A percentile compares a stretch with the other conserved stretches of the same genome.
These are phyloP conservation scores for Mus spretus DNA, from an alignment of 2,797 vertebrate genomes.

Conservation along the genomic window DNA sequence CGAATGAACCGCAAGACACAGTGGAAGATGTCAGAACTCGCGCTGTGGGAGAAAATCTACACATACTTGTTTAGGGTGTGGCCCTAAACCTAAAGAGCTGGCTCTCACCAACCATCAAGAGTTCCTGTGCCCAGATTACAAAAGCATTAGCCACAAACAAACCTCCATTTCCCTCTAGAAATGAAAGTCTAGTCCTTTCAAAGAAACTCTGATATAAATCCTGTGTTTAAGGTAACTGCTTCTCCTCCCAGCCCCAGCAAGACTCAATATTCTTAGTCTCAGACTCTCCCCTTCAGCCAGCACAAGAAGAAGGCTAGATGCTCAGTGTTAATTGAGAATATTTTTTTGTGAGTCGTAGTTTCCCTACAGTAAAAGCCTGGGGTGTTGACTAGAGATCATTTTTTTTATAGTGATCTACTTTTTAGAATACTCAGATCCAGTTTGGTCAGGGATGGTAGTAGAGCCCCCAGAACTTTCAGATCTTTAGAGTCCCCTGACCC, in stretches of 20 bases:
- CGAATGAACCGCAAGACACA: neutral
- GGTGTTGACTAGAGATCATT: neutral
- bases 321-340: neutral
- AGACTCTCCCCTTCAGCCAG: neutral
- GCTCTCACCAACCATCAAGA: neutral
- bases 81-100: neutral
- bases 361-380: neutral
- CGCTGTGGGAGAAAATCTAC: neutral
- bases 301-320: neutral
- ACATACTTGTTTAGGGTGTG: neutral
- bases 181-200: neutral
- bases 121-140: neutral
- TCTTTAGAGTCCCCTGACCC: neutral
- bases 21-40: neutral
- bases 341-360: neutral
- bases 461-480: neutral
- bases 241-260: neutral
- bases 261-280: slow-evolving; percentile 28
- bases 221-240: neutral
- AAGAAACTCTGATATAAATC: neutral
- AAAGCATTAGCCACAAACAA: neutral
- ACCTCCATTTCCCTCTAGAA: slow-evolving; percentile 18
- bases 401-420: neutral
- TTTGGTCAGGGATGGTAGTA: neutral
- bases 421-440: neutral